Conservation (phyloP, 2,113 vertebrate species). For the Hydrolagus affinis region DNA sequence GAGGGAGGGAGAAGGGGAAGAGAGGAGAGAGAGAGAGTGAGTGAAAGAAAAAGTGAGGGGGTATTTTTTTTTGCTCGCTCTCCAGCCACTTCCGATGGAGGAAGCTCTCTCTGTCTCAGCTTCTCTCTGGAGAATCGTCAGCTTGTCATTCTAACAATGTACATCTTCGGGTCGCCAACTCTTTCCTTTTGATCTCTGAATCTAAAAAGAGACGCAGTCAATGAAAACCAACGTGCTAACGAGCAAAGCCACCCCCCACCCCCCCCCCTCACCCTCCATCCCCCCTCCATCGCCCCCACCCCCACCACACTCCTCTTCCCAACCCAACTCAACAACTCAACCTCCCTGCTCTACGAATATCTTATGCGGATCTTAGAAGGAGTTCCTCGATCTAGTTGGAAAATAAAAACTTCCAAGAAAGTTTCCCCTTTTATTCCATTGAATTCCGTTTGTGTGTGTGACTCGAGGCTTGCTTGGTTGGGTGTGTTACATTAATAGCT, state of each 20-base stretch:
- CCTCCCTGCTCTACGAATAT: background rate
- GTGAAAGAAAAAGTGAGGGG: too few relatives aligned
- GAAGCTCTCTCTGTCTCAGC: constrained; percentile 61
- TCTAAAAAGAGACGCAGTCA: constrained; percentile 58
- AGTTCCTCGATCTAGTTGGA: background rate
- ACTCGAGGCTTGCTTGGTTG: too few relatives aligned
- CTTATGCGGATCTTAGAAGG: background rate
- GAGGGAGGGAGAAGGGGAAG: too few relatives aligned
- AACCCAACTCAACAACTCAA: too few relatives aligned
- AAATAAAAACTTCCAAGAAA: background rate
- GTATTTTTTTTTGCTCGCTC: constrained; percentile 58
- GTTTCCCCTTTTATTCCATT: background rate
- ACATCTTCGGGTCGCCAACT: constrained; percentile 67
- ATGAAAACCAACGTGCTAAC: constrained; percentile 22
- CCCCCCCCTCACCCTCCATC: background rate
- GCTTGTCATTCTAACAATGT: constrained; percentile 81
- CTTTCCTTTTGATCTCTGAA: constrained; percentile 80
- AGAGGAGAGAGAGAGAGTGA: too few relatives aligned
- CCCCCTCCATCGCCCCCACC: background rate
- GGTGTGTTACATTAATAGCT: too few relatives aligned
- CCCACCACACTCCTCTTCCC: too few relatives aligned
- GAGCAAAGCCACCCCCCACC: background rate
- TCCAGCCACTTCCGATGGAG: constrained; percentile 75
- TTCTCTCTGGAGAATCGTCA: constrained; percentile 50
- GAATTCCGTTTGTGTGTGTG: background rate